These are phyloP conservation scores for Manduca sexta DNA, from an alignment of 1,140 invertebrate genomes.

Conservation along the genomic window DNA sequence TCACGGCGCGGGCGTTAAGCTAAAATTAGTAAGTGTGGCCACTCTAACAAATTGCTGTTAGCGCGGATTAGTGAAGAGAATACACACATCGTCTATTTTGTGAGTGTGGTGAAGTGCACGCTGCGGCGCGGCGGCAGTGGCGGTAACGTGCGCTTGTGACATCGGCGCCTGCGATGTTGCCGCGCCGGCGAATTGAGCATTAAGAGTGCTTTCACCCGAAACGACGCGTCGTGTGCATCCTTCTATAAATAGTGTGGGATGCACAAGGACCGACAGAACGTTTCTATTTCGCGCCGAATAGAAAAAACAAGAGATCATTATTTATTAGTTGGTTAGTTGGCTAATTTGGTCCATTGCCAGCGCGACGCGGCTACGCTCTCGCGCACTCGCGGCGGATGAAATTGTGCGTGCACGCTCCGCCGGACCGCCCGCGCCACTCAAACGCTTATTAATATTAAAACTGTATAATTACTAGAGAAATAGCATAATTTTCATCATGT, in stretches of 20 bases:
- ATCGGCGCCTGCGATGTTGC: conserved; percentile 37
- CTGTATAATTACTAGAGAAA: conserved; percentile 1
- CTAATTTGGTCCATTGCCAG: conserved; percentile 67
- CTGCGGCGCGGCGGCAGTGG: background rate
- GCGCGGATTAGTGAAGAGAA: conserved; percentile 39
- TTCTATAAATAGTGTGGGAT: conserved; percentile 53
- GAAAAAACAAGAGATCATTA: conserved; percentile 72
- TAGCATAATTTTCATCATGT: conserved; percentile 1
- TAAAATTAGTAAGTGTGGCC: conserved; percentile 58
- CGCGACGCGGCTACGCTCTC: conserved; percentile 56
- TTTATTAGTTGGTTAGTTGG: conserved; percentile 70
- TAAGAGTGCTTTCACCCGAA: conserved; percentile 70
- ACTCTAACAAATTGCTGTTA: conserved; percentile 57
- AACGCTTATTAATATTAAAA: conserved; percentile 47
- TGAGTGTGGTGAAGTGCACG: background rate
- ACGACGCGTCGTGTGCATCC: conserved; percentile 55
- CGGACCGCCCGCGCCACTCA: background rate
- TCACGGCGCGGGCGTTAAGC: conserved; percentile 50
- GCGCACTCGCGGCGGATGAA: conserved; percentile 42
- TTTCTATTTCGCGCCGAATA: conserved; percentile 65
- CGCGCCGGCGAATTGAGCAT: conserved; percentile 59
- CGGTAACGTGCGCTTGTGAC: conserved; percentile 30
- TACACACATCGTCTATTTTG: conserved; percentile 33
- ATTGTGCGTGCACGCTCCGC: conserved; percentile 48
- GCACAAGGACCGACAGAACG: conserved; percentile 55